Percentiles rank a stretch among this genome's conserved stretches.
phyloP scores from a whole-genome alignment of 2,113 vertebrate species.

The Saguinus imperator region DNA sequence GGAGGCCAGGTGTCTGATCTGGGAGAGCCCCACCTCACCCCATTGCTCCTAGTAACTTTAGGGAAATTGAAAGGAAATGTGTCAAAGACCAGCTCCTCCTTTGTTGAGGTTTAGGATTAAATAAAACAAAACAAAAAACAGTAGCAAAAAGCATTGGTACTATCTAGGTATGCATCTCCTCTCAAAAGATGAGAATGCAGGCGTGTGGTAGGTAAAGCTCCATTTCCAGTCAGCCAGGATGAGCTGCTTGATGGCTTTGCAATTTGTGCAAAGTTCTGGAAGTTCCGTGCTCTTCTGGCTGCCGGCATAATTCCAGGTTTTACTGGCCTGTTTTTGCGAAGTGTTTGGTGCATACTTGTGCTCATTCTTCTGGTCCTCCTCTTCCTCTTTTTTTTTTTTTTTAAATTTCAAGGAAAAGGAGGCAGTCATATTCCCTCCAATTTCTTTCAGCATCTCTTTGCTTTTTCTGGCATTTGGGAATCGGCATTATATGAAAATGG shows the following conservation, averaged over 20 bases:
- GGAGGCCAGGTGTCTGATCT: not conserved
- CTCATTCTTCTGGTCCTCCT: constrained; percentile 57
- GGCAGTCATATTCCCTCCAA: not conserved
- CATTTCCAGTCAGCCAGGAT: constrained; percentile 51
- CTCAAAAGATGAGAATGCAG: constrained; percentile 1
- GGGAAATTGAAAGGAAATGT: constrained; percentile 35
- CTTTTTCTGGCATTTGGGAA: constrained; percentile 42
- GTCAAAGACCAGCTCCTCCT: constrained; percentile 61
- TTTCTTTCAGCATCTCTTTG: not conserved
- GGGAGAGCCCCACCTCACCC: not conserved
- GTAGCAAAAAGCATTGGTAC: constrained; percentile 55
- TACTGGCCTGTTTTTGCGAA: not conserved
- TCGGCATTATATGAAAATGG: not conserved
- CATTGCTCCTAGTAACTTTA: not conserved
- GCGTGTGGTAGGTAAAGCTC: constrained; percentile 63
- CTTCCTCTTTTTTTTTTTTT: not conserved
- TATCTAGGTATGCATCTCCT: constrained; percentile 66
- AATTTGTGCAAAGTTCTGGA: not conserved
- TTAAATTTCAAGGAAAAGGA: constrained; percentile 62
- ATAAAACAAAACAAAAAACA: constrained; percentile 60
- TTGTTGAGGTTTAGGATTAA: constrained; percentile 56
- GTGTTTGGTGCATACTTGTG: constrained; percentile 80
- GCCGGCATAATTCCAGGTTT: constrained; percentile 32
- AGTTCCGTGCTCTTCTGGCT: constrained; percentile 48
- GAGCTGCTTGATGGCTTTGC: constrained; percentile 25